phyloP scores from a whole-genome alignment of 2,797 vertebrate species.

The Varecia variegata region DNA sequence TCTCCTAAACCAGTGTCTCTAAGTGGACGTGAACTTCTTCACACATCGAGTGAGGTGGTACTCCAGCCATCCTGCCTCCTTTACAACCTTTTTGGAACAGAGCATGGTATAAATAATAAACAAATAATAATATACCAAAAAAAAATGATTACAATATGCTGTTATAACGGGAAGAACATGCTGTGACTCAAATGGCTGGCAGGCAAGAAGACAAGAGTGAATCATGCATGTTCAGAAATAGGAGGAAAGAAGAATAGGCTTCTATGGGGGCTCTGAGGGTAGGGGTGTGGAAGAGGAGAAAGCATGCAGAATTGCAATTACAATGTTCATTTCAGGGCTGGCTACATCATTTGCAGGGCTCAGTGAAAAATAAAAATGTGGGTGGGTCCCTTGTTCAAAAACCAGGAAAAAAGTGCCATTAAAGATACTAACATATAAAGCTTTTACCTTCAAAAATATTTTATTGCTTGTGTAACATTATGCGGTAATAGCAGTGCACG shows the following conservation, averaged over 20 bases:
- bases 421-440: background rate
- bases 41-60: background rate
- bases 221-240: background rate
- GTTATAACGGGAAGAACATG: background rate
- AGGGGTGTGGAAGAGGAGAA: background rate
- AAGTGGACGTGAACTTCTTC: background rate
- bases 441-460: slow-evolving; percentile 4
- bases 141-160: background rate
- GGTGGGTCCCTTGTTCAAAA: background rate
- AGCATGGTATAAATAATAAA: slow-evolving; percentile 68
- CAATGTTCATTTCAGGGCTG: background rate
- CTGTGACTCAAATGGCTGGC: background rate
- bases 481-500: background rate
- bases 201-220: background rate
- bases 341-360: background rate
- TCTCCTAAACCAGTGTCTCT: slow-evolving; percentile 31
- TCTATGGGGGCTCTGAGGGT: background rate
- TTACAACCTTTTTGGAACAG: slow-evolving; percentile 41
- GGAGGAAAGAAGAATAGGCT: background rate
- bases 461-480: background rate
- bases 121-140: slow-evolving; percentile 12
- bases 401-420: background rate
- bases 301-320: background rate
- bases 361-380: background rate
- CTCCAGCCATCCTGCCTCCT: slow-evolving; percentile 8